These are phyloP conservation scores for Panopea generosa DNA, from an alignment of 2,888 invertebrate genomes.

Conservation along the genomic window DNA sequence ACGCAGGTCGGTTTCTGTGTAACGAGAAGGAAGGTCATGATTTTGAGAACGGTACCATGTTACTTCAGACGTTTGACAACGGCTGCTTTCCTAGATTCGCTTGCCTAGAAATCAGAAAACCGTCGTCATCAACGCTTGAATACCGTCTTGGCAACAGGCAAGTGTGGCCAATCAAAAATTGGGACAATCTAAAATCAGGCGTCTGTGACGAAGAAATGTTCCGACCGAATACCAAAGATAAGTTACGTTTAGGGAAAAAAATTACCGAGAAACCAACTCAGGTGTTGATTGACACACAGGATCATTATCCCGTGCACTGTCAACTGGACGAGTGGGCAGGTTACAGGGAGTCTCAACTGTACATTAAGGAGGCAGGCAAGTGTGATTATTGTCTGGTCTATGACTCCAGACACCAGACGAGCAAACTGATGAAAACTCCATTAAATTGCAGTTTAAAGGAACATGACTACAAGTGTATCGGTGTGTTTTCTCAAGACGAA, in stretches of 20 bases:
- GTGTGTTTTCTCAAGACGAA: conserved; percentile 67
- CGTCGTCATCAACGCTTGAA: conserved; percentile 72
- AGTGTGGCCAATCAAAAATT: conserved; percentile 72
- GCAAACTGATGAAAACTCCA: conserved; percentile 42
- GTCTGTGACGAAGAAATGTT: conserved; percentile 69
- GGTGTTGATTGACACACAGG: conserved; percentile 39
- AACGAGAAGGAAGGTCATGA: conserved; percentile 57
- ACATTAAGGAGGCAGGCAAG: conserved; percentile 61
- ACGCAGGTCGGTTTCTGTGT: conserved; percentile 64
- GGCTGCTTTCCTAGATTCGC: conserved; percentile 80
- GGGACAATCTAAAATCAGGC: conserved; percentile 56
- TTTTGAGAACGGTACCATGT: conserved; percentile 58
- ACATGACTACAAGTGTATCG: conserved; percentile 69
- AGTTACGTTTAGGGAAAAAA: conserved; percentile 43
- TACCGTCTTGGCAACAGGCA: conserved; percentile 73
- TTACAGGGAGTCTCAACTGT: conserved; percentile 39
- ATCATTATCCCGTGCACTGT: conserved; percentile 42
- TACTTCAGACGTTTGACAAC: conserved; percentile 76
- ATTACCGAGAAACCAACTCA: conserved; percentile 63
- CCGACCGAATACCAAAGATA: conserved; percentile 49
- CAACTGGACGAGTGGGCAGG: conserved; percentile 42
- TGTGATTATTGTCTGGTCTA: conserved; percentile 70
- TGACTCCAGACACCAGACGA: conserved; percentile 45
- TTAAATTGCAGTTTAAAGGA: conserved; percentile 39
- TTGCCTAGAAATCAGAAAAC: conserved; percentile 73